phyloP scores from a whole-genome alignment of 1,140 invertebrate genomes.

The Pseudoatta argentina region DNA sequence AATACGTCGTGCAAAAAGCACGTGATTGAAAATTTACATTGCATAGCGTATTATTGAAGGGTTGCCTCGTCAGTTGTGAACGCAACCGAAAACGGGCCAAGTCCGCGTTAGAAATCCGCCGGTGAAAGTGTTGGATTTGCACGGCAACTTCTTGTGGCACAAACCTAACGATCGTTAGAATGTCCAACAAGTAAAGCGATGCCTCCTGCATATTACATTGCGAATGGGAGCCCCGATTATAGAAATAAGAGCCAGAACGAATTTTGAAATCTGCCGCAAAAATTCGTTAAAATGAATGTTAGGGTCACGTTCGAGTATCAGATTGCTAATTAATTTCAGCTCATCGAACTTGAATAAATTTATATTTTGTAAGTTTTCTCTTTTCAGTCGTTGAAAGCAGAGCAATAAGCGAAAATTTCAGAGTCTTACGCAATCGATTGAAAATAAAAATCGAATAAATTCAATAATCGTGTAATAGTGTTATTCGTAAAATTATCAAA shows the following conservation, averaged over 20 bases:
- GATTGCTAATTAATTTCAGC: background rate
- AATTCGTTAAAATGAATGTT: background rate
- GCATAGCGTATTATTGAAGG: background rate
- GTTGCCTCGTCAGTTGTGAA: constrained; percentile 43
- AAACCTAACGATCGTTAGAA: constrained; percentile 57
- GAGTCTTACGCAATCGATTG: background rate
- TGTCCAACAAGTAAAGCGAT: constrained; percentile 62
- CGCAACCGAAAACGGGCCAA: constrained; percentile 60
- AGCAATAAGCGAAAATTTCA: background rate
- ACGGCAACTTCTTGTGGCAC: constrained; percentile 58
- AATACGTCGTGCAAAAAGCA: background rate
- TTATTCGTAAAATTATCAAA: background rate
- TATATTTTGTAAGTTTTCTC: background rate
- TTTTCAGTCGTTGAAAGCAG: background rate
- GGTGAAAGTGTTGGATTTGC: constrained; percentile 82
- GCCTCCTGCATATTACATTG: constrained; percentile 40
- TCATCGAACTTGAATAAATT: background rate
- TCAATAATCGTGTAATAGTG: background rate
- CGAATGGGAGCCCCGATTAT: background rate
- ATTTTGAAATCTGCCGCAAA: constrained; percentile 18
- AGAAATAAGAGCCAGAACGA: background rate
- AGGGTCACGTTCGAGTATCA: background rate
- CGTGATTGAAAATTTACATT: background rate
- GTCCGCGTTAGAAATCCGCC: constrained; percentile 80
- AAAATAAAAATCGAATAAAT: constrained; percentile 11